Conservation (phyloP, 2,888 invertebrate genomes). For the Ypsolopha scabrella region DNA sequence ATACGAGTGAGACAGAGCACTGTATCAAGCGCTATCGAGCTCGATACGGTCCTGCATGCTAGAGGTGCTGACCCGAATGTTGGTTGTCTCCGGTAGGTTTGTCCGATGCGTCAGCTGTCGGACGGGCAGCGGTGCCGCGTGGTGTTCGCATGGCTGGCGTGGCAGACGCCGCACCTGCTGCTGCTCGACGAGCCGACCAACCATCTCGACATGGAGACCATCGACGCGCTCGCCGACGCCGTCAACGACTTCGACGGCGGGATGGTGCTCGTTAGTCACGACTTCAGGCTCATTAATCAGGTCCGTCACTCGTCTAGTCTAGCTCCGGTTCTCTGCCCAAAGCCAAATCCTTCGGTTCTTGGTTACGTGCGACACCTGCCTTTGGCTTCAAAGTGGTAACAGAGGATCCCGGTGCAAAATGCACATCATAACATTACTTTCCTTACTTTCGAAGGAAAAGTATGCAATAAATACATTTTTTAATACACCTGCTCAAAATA, state of each 20-base stretch:
- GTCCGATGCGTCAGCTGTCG: constrained; percentile 93
- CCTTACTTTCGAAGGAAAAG: no score
- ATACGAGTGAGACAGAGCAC: no score
- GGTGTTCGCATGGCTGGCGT: constrained; percentile 98
- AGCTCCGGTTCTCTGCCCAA: no score
- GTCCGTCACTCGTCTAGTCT: constrained; percentile 59
- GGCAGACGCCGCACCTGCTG: constrained; percentile 96
- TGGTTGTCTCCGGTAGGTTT: constrained; percentile 72
- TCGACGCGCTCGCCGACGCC: constrained; percentile 97
- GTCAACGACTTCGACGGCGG: constrained; percentile 98
- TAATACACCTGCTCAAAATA: no score
- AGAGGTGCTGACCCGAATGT: background rate
- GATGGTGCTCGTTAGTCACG: constrained; percentile 99
- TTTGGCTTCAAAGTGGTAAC: no score
- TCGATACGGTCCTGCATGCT: no score
- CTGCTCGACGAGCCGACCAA: constrained; percentile 89
- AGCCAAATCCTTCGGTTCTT: no score
- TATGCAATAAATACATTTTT: no score
- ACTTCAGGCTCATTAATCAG: constrained; percentile 98
- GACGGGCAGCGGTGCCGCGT: constrained; percentile 99
- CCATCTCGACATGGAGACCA: constrained; percentile 98
- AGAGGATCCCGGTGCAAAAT: no score
- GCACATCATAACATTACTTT: no score
- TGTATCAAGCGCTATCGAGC: no score
- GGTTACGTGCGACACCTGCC: no score